Base-by-base conservation (phyloP, 2,888 invertebrate species). In the Ophion ventricosus region DNA sequence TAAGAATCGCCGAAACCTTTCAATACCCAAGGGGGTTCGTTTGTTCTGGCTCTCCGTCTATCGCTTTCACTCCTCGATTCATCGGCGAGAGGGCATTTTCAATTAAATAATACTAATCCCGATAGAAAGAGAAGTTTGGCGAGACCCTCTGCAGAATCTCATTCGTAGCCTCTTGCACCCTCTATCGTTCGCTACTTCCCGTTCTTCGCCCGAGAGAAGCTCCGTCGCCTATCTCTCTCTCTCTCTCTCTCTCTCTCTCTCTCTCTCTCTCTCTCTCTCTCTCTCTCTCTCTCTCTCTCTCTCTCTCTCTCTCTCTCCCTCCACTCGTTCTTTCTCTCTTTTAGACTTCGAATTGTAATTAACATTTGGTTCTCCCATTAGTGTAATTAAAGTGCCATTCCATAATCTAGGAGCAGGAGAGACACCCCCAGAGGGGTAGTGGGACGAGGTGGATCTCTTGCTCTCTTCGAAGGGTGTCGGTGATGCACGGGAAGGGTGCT, bases 281-380 rank as follows among this genome's bases (percentile, higher is more conserved):
- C 35, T 35, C 94, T 94, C 94, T 95, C 94, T 94, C 54, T 76
- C 93, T 94, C 85, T 70, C 64, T 94, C 94, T 94, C 94, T 87
- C 87, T 70, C 87, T 87, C 85, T 56, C 57, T 72, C 86, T 1
- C 86, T 87, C 54, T 76, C 93, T 94, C n/a, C n/a, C n/a, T n/a
- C n/a, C 94, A 94, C 70, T 8, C 35, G 8, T 35, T 35, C 35
- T 8, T 8, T 35, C 94, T 94, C 94, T 95, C 94, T 94, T 94
- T 94, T 94, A 94, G 94, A 94, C 95, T 95, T 95, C 95, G 95
- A 95, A 95, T 95, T 94, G 95, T 96, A 96, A 96, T 96, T 96
- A 96, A 96, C 95, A 95, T 95, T 95, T 95, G 95, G 94, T 95
- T 94, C 95, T 94, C 94, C 96, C 96, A 96, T 96, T 96, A 96